Base-by-base conservation (phyloP, 1,140 invertebrate species). In the Camponotus vicinus region DNA sequence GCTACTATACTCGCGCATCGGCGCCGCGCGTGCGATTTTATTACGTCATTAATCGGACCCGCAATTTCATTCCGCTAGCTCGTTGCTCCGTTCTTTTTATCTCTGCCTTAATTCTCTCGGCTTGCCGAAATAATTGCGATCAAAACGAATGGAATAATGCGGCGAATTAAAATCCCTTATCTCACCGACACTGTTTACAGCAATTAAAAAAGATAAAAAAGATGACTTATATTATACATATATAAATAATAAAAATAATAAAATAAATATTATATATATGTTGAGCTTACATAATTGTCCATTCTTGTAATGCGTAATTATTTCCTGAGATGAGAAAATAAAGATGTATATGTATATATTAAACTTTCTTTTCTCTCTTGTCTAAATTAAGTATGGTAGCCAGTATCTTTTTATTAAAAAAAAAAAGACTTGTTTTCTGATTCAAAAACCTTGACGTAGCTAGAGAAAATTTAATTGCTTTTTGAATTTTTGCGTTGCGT, bases 121-220 rank as follows among this genome's bases (percentile, higher is more conserved):
- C 61, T 66, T 78, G 82, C 21, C 61, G 15, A 85, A 77, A 78
- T 85, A 77, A 77, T 85, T 66, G 45, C 69, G 27, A 61, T 21
- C 40, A 42, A 71, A 83, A 73, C 40, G 55, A 61, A 73, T n/a
- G 69, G 79, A 83, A 75, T 73, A 83, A 82, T 27, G 40, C 34
- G 9, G 27, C 69, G 55, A 49, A 83, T 83, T 80, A 57, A 80
- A 37, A 49, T 42, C 40, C 13, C n/a, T 49, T 32, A 34, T 8
- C 11, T 40, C 57, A 13, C 15, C 13, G n/a, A 21, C 55, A 49
- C 34, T 86, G 78, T 32, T 13, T 27, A 64, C 37, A 79, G 9
- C 9, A 32, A 75, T 40, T 83, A 13, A 40, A 63, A 63, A 78
- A 83, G 42, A 49, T 45, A 52, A 63, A 52, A 63, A 64, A 83